Evolutionary conservation across 1,140 invertebrate genomes (phyloP).

Genomic region (Monomorium pharaonis): DNA sequence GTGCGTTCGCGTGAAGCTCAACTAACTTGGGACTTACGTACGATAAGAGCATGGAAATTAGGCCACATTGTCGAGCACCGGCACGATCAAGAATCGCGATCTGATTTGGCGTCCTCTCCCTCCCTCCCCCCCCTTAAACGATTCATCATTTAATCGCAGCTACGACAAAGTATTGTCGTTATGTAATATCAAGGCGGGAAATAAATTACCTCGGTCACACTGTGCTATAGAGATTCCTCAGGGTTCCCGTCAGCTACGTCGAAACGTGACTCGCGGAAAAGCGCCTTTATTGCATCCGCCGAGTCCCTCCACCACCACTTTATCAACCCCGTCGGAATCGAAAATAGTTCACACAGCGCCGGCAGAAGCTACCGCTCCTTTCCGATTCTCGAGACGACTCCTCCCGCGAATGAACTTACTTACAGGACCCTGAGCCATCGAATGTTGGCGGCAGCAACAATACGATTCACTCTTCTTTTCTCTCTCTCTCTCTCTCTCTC

Average conservation of each 20-base stretch:
- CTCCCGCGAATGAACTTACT: constrained; percentile 51
- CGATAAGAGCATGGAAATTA: not conserved
- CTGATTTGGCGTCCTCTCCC: not conserved
- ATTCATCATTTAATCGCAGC: constrained; percentile 20
- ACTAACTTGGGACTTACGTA: no score
- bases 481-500: not conserved
- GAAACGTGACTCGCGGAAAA: constrained; percentile 56
- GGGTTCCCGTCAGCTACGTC: constrained; percentile 34
- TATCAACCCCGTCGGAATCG: constrained; percentile 57
- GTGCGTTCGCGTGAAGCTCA: not conserved
- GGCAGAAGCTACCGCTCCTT: constrained; percentile 44
- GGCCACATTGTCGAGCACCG: not conserved
- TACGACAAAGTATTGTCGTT: constrained; percentile 53
- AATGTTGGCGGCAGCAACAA: constrained; percentile 43
- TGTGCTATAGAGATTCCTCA: constrained; percentile 38
- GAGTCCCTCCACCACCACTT: constrained; percentile 53
- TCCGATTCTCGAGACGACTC: constrained; percentile 49
- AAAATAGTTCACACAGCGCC: constrained; percentile 50
- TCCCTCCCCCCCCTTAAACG: not conserved
- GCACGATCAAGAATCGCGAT: not conserved
- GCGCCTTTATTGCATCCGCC: constrained; percentile 53
- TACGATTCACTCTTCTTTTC: constrained; percentile 6
- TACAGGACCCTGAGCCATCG: not conserved
- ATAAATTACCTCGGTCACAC: constrained; percentile 51
- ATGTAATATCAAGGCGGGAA: constrained; percentile 44